Base-by-base conservation (phyloP, 2,113 vertebrate genomes). In the Lepisosteus oculatus region DNA sequence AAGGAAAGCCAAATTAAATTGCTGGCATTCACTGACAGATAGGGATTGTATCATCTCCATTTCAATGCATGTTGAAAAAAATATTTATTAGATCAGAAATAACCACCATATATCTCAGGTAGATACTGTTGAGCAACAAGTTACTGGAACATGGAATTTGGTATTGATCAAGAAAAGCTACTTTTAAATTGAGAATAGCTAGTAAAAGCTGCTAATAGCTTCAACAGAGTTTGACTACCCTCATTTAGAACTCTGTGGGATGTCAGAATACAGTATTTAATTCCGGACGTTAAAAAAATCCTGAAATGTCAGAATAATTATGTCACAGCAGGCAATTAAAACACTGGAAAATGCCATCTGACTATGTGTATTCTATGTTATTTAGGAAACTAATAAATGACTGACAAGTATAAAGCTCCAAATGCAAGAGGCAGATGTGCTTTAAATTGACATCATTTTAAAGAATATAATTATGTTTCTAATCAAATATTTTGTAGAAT, bases 241-340 rank as follows among this genome's bases (percentile, higher is more conserved):
- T 91, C 90, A 86, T 93, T 90, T 93, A 91, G 89, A 89, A 88
- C 93, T 93, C 92, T 91, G 90, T 89, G 89, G 93, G 92, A 92
- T 94, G 93, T 92, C 92, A 93, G 92, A 93, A 94, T 94, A 29
- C 29, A 29, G 29, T 29, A 94, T 93, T 94, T 94, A 93, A 94
- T 94, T 94, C 92, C 92, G 90, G 92, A 93, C 92, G 92, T 93
- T 94, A 93, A 94, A 93, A 74, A 93, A 90, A 93, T 91, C 89
- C 92, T 91, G 90, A 94, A 94, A 94, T 94, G 92, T 93, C 93
- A 94, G 88, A 93, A 94, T 94, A 93, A 94, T 94, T 94, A 94
- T 93, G 91, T 93, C 93, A 93, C 93, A 94, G 93, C 92, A 93
- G 92, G 92, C 92, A 94, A 93, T 94, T 93, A 93, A 93, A 94